phyloP scores from a whole-genome alignment of 1,140 invertebrate species.

The Orussus abietinus region DNA sequence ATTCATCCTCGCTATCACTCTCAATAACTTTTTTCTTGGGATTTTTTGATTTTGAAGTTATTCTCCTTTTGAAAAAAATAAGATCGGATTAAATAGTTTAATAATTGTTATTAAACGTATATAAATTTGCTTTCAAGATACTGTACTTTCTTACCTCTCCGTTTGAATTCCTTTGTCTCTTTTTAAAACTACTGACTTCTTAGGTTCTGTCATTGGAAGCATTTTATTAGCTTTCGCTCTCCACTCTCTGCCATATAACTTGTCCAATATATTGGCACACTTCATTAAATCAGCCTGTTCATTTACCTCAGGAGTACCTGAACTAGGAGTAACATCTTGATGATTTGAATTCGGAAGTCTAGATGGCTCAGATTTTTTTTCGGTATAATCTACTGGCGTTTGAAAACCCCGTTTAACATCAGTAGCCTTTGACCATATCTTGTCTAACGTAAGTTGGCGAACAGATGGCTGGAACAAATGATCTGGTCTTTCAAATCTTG shows the following conservation, averaged over 20 bases:
- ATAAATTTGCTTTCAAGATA: slow-evolving; percentile 17
- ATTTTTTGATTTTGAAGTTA: slow-evolving; percentile 13
- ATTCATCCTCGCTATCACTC: slow-evolving; percentile 30
- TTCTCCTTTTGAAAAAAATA: slow-evolving; percentile 24
- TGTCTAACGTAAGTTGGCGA: not conserved
- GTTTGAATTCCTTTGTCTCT: slow-evolving; percentile 33
- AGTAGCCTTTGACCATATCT: too few species aligned
- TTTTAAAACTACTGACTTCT: slow-evolving; percentile 29
- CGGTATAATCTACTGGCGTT: too few species aligned
- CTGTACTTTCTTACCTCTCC: slow-evolving; percentile 27
- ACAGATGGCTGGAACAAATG: too few species aligned
- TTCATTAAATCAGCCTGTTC: too few species aligned
- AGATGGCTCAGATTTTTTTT: too few species aligned
- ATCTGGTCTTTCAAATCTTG: too few species aligned
- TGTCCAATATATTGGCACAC: slow-evolving; percentile 51
- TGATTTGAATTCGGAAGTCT: too few species aligned
- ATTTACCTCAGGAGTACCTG: too few species aligned
- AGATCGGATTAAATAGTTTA: not conserved
- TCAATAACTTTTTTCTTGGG: slow-evolving; percentile 13
- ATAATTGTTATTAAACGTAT: not conserved
- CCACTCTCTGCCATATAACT: slow-evolving; percentile 54
- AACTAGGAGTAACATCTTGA: too few species aligned
- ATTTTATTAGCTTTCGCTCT: slow-evolving; percentile 38
- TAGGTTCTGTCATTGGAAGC: slow-evolving; percentile 35
- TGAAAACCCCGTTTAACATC: too few species aligned